phyloP scores from a whole-genome alignment of 2,888 invertebrate genomes.

The Rhingia rostrata region DNA sequence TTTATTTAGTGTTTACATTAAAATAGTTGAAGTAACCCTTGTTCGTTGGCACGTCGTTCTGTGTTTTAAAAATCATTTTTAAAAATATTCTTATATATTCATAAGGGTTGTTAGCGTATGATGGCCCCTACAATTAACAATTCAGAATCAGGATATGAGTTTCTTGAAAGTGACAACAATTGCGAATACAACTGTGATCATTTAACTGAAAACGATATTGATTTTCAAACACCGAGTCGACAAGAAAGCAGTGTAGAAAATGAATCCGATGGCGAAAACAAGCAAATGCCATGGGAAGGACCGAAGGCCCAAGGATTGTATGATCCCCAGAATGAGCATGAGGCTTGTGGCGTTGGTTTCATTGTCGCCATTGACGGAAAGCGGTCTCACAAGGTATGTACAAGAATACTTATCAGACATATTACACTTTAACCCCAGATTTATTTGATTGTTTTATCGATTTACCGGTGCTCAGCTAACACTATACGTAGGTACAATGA shows the following conservation, averaged over 20 bases:
- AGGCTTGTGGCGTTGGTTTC: slow-evolving; percentile 99
- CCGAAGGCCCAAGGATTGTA: slow-evolving; percentile 96
- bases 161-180: slow-evolving; percentile 78
- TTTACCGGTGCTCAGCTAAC: not conserved
- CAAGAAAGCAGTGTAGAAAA: slow-evolving; percentile 39
- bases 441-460: not conserved
- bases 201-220: slow-evolving; percentile 53
- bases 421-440: not conserved
- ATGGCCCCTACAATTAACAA: slow-evolving; percentile 83
- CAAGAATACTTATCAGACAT: not conserved
- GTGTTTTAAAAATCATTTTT: slow-evolving; percentile 12
- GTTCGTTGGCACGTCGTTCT: not conserved
- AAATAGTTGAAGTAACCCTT: slow-evolving; percentile 19
- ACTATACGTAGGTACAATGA: too few species aligned
- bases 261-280: slow-evolving; percentile 11
- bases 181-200: slow-evolving; percentile 75
- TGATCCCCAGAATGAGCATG: slow-evolving; percentile 97
- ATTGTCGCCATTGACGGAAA: slow-evolving; percentile 98
- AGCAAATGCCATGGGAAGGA: slow-evolving; percentile 89
- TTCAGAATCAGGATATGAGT: slow-evolving; percentile 82
- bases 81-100: slow-evolving; percentile 12
- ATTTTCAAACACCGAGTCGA: slow-evolving; percentile 59
- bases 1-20: slow-evolving; percentile 58
- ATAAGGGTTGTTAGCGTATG: slow-evolving; percentile 78
- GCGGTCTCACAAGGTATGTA: slow-evolving; percentile 92